These are phyloP conservation scores for Temnothorax curvispinosus DNA, from an alignment of 1,140 invertebrate genomes.

Conservation along the genomic window DNA sequence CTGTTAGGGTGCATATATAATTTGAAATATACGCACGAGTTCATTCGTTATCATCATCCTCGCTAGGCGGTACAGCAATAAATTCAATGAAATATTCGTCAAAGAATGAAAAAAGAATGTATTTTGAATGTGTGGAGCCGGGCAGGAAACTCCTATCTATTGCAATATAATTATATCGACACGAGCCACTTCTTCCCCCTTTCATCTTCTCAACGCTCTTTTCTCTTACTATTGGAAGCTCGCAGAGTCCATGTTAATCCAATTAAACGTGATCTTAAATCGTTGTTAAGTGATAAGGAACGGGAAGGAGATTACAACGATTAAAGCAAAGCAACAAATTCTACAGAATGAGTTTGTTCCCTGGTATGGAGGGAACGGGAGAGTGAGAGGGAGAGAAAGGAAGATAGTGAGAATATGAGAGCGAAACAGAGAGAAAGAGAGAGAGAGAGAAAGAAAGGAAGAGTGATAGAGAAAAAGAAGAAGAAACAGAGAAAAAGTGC, in stretches of 20 bases:
- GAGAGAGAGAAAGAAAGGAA: slow-evolving; percentile 1
- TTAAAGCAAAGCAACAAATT: slow-evolving; percentile 47
- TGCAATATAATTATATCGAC: slow-evolving; percentile 35
- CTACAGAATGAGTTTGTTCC: slow-evolving; percentile 32
- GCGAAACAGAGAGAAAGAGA: slow-evolving; percentile 39
- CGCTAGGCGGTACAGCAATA: background rate
- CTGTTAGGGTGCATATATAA: background rate
- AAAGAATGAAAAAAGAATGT: background rate
- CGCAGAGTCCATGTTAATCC: slow-evolving; percentile 49
- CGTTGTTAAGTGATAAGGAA: slow-evolving; percentile 42
- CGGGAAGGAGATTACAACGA: slow-evolving; percentile 25
- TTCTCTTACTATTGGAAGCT: slow-evolving; percentile 31
- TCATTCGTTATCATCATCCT: background rate
- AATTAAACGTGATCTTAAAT: slow-evolving; percentile 57
- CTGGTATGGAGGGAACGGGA: background rate
- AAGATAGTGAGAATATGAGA: slow-evolving; percentile 17
- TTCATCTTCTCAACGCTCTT: slow-evolving; percentile 54
- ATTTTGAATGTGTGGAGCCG: background rate
- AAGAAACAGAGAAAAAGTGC: slow-evolving; percentile 69
- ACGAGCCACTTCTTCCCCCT: slow-evolving; percentile 18
- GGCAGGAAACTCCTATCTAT: background rate
- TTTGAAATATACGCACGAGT: background rate
- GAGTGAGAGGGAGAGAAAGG: slow-evolving; percentile 30
- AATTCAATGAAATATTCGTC: background rate
- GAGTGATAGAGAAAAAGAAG: slow-evolving; percentile 38